Conservation (phyloP, 2,888 invertebrate genomes). For the Empis livida region DNA sequence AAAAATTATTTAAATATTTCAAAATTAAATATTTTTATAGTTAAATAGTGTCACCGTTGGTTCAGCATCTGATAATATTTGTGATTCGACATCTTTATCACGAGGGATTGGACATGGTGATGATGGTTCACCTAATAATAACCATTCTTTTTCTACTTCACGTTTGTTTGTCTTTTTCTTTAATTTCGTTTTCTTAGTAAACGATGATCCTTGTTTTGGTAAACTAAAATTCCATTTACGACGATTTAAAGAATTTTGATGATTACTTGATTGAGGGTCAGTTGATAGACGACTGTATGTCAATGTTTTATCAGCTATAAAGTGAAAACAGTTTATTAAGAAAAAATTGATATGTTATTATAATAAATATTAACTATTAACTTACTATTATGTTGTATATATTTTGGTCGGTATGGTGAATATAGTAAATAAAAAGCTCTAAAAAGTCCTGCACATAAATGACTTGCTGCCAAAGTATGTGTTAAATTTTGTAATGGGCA, state of each 20-base stretch:
- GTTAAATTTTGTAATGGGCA: slow-evolving; percentile 42
- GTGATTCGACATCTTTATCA: slow-evolving; percentile 31
- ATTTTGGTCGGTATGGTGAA: slow-evolving; percentile 32
- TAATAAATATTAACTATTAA: slow-evolving; percentile 3
- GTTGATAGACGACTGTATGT: slow-evolving; percentile 34
- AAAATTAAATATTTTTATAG: neutral
- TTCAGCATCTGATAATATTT: slow-evolving; percentile 26
- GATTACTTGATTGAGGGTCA: slow-evolving; percentile 15
- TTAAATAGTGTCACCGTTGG: neutral
- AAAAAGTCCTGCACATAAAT: slow-evolving; percentile 26
- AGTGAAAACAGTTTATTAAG: too few species aligned
- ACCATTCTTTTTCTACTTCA: slow-evolving; percentile 35
- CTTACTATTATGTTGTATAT: slow-evolving; percentile 28
- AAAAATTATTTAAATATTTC: neutral
- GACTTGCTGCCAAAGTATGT: slow-evolving; percentile 34
- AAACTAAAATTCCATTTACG: slow-evolving; percentile 30
- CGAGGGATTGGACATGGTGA: slow-evolving; percentile 29
- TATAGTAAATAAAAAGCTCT: slow-evolving; percentile 33
- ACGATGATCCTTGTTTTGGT: slow-evolving; percentile 22
- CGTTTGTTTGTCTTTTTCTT: slow-evolving; percentile 24
- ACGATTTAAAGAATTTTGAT: slow-evolving; percentile 19
- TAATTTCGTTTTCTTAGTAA: slow-evolving; percentile 22
- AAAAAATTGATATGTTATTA: neutral
- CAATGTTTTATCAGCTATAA: slow-evolving; percentile 27
- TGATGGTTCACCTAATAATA: slow-evolving; percentile 34